Percentiles rank a stretch among this genome's conserved stretches.
These are phyloP conservation scores for Tokudaia muenninki DNA, from an alignment of 2,797 vertebrate genomes.

Conservation along the genomic window DNA sequence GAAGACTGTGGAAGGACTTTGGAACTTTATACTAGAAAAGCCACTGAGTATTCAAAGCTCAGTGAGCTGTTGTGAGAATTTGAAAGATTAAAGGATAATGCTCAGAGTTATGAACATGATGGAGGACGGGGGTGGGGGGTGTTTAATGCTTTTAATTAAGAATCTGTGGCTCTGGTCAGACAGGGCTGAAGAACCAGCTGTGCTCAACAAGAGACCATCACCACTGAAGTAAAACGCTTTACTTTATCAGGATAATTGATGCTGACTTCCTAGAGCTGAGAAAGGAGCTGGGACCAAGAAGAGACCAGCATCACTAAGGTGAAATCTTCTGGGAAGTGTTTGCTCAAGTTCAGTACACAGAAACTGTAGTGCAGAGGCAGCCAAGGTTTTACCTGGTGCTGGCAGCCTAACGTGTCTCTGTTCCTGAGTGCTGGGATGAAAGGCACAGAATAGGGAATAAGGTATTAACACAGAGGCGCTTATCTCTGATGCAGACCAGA, in stretches of 20 bases:
- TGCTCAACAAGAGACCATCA: neutral
- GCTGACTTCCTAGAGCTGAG: neutral
- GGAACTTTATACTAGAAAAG: neutral
- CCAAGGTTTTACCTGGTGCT: neutral
- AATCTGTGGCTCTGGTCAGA: neutral
- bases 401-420: neutral
- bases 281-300: neutral
- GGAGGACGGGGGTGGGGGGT: neutral
- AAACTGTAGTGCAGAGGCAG: neutral
- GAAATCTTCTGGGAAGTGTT: neutral
- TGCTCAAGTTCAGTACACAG: neutral
- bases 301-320: neutral
- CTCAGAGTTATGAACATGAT: neutral
- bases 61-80: neutral
- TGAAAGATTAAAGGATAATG: neutral
- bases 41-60: neutral
- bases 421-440: neutral
- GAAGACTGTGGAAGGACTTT: neutral
- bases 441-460: neutral
- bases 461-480: neutral
- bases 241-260: neutral
- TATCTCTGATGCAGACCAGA: neutral
- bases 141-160: neutral
- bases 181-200: neutral
- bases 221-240: neutral